Evolutionary conservation across 2,797 vertebrate genomes (phyloP), one percentile per base, ranked within the genome.

Genomic region (Myotis planiceps): DNA sequence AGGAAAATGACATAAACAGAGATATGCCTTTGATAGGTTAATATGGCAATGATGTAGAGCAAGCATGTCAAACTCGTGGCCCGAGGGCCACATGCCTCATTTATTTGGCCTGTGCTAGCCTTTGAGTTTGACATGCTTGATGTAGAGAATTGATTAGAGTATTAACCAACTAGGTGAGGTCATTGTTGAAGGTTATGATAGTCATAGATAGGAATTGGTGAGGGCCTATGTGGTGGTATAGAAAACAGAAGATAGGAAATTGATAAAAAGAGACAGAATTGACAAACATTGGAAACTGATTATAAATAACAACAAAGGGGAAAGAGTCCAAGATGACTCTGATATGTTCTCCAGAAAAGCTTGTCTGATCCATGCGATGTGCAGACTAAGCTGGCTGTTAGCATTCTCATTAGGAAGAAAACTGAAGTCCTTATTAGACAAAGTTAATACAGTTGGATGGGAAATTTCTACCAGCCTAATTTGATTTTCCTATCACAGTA

Each of bases 401-500:
- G 69, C 27, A 69, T 90, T 90, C 76, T 69, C 76, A 90, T 96
- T 93, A 94, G 72, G 23, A 47, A 13, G 1, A 83, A 94, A 51
- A 34, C 63, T 37, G 86, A 94, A 84, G 68, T 82, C 80, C 60
- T 76, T 88, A 82, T 81, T 94, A 93, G 53, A 49, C 65, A 45
- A 71, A 88, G 82, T 90, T 96, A 96, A 96, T 91, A 88, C n/a
- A 65, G 63, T 29, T n/a, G 94, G 89, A 88, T 90, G 79, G 91
- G 60, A 68, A 96, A 49, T 78, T 97, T 86, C 93, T 92, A n/a
- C 0, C 55, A 84, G 85, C 63, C 87, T 75, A 95, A 95, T 97
- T 97, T 90, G 60, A 89, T 98, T 98, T 98, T 96, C 49, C 81
- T 79, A 51, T 89, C 78, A 93, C 90, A 55, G 90, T 97, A 95